Percentiles rank a stretch among this genome's conserved stretches.
phyloP scores from a whole-genome alignment of 2,113 vertebrate genomes.

The Crotalus tigris region DNA sequence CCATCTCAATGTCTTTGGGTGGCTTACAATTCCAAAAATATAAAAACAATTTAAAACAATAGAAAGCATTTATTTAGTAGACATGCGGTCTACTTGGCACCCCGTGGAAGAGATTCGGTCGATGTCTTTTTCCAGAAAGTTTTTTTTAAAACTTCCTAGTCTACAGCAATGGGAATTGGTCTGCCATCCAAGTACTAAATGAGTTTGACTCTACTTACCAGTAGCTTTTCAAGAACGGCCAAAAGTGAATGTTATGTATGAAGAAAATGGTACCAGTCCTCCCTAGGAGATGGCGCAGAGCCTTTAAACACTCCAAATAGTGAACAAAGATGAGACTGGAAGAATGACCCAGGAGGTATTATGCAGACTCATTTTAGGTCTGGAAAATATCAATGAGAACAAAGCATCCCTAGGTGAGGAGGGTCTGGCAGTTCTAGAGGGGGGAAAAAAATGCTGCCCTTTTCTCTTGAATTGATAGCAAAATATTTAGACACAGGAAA shows the following conservation, averaged over 20 bases:
- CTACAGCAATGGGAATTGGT: neutral
- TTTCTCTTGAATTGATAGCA: neutral
- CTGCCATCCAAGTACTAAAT: neutral
- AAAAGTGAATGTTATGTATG: neutral
- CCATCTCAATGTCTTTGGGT: neutral
- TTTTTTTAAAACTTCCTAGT: neutral
- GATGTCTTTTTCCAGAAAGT: neutral
- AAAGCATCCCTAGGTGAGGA: neutral
- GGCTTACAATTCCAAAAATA: neutral
- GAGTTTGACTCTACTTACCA: neutral
- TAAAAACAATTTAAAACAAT: neutral
- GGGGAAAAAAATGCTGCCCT: no score
- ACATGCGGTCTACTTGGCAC: neutral
- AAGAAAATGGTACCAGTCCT: neutral
- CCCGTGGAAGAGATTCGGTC: neutral
- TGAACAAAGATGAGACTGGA: neutral
- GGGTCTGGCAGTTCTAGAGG: rapidly evolving
- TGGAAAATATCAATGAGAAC: neutral
- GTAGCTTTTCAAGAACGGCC: neutral
- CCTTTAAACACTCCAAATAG: neutral
- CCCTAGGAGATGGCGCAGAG: neutral
- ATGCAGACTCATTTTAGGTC: neutral
- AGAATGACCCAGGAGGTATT: neutral
- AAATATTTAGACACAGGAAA: neutral
- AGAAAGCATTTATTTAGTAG: neutral